Percentiles rank a stretch among this genome's conserved stretches.
Conservation (phyloP, 2,113 vertebrate species). For the Neofelis nebulosa region DNA sequence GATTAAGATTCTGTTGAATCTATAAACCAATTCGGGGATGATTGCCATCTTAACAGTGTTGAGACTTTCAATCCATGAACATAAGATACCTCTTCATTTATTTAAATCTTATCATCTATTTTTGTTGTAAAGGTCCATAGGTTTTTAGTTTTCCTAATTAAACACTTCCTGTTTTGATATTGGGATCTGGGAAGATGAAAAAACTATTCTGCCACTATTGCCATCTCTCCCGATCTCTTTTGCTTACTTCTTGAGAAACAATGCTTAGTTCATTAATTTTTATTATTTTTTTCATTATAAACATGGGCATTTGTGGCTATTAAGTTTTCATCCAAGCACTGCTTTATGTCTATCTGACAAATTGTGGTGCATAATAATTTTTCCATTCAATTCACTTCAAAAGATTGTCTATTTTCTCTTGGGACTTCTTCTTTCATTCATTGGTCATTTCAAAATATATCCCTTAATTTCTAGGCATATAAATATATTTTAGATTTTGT, state of each 20-base stretch:
- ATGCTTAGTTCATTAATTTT: not conserved
- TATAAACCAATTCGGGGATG: not conserved
- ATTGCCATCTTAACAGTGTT: not conserved
- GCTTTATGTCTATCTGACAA: not conserved
- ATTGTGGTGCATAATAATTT: not conserved
- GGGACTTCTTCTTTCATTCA: not conserved
- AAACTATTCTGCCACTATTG: not conserved
- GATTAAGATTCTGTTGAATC: not conserved
- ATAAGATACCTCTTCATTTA: not conserved
- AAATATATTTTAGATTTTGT: not conserved
- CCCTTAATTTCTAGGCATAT: not conserved
- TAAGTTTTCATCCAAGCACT: not conserved
- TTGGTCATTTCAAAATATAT: conserved; percentile 16
- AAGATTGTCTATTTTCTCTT: not conserved
- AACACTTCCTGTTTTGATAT: not conserved
- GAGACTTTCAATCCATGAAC: not conserved
- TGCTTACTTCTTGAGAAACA: conserved; percentile 10
- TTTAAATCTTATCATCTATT: conserved; percentile 3
- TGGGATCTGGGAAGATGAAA: not conserved
- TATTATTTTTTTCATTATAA: not conserved
- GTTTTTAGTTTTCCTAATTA: conserved; percentile 28
- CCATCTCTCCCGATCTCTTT: not conserved
- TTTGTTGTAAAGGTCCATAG: not conserved
- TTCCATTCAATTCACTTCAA: not conserved
- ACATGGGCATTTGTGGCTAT: not conserved